Evolutionary conservation across 2,888 invertebrate species (phyloP), one percentile per base, ranked within the genome.

Genomic region (Corythucha ciliata): DNA sequence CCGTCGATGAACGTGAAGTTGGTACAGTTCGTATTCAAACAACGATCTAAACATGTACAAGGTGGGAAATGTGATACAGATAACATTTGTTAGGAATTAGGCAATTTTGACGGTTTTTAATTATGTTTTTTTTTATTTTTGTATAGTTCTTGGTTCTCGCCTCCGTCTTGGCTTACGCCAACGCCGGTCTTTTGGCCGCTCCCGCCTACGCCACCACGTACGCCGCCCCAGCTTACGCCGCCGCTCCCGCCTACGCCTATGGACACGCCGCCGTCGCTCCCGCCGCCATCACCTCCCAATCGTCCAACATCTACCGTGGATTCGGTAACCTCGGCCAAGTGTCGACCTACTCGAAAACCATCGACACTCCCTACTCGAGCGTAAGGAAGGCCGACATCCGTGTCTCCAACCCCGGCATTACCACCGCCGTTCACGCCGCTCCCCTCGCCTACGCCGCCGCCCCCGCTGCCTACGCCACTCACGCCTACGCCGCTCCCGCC

Each of bases 301-400:
- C 74, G 27, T 72, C 74, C 52, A 79, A 79, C 66, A 78, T 74
- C 59, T 65, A 76, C 58, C 71, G 79, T 55, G 73, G 75, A 36
- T 77, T 73, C 52, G 82, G 79, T 58, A 82, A 82, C 65, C 70
- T 82, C 57, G 80, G 80, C 55, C 67, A 68, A 56, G 72, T 79
- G 51, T 80, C 81, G 10, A 79, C 80, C 37, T 79, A 78, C 68
- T 73, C 77, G 12, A 82, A 81, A 66, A 75, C 78, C 54, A 74
- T 81, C 59, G 78, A 80, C 66, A 82, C 82, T 2, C 81, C 82
- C 5, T 82, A 75, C 71, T 80, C 80, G 40, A 80, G 79, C 64
- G 79, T 79, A 34, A 76, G 79, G 62, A 81, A 81, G 64, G 70
- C 78, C 16, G 80, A 81, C 63, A 75, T 81, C 22, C 76, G 81